Evolutionary conservation across 2,113 vertebrate species (phyloP).

Genomic region (Edolisoma coerulescens): DNA sequence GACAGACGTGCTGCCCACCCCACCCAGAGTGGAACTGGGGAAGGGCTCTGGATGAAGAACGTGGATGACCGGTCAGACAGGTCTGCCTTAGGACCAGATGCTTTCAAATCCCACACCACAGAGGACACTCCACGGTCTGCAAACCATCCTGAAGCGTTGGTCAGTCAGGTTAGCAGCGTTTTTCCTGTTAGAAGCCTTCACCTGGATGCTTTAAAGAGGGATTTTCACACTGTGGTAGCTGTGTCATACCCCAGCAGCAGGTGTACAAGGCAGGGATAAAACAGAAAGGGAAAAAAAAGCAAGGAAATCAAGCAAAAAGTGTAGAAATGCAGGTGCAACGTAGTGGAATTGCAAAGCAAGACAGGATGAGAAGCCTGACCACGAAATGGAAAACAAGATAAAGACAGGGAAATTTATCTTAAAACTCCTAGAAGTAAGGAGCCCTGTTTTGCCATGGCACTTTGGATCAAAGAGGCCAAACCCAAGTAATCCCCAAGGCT

Average conservation of each 20-base stretch:
- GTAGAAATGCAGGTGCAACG: background rate
- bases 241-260: background rate
- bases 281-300: background rate
- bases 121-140: background rate
- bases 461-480: background rate
- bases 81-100: background rate
- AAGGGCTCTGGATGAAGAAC: background rate
- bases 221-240: background rate
- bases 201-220: background rate
- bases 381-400: background rate
- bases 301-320: background rate
- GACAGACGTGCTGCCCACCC: background rate
- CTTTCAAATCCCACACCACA: background rate
- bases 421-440: background rate
- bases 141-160: background rate
- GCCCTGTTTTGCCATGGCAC: background rate
- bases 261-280: background rate
- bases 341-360: background rate
- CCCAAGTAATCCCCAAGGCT: background rate
- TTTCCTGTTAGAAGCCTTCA: background rate
- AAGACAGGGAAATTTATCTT: background rate
- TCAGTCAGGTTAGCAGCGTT: background rate
- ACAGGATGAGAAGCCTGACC: background rate
- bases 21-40: background rate
- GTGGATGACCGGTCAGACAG: background rate